Evolutionary conservation across 2,113 vertebrate genomes (phyloP).

Genomic region (Ptychochromis oligacanthus): DNA sequence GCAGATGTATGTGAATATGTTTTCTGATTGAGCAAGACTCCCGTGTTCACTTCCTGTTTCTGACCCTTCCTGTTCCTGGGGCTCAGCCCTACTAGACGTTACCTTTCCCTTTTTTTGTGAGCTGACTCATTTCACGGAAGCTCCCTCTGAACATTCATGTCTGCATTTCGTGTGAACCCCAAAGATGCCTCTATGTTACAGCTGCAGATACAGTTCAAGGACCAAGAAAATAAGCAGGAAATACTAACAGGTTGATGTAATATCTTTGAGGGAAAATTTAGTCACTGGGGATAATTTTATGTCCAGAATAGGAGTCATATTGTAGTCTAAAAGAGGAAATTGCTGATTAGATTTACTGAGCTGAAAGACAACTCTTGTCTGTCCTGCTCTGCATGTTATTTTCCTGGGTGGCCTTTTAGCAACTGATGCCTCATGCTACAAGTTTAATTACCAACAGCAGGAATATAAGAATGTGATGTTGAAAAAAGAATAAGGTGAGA

Average conservation of each 20-base stretch:
- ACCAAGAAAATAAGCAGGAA: background rate
- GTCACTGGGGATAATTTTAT: conserved; percentile 2
- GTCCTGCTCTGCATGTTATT: background rate
- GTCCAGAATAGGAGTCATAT: background rate
- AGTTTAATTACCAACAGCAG: background rate
- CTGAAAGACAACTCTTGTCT: conserved; percentile 6
- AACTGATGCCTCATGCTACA: background rate
- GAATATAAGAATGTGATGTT: background rate
- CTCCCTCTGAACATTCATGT: background rate
- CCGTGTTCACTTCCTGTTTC: background rate
- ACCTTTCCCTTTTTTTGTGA: background rate
- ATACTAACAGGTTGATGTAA: conserved; percentile 3
- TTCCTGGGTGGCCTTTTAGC: conserved; percentile 9
- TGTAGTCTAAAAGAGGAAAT: conserved; percentile 21
- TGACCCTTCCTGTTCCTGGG: background rate
- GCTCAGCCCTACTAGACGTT: background rate
- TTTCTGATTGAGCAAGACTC: background rate
- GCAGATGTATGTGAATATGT: background rate
- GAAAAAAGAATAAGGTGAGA: too few relatives aligned
- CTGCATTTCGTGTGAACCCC: background rate
- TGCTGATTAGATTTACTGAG: conserved; percentile 37
- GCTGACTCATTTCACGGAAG: background rate
- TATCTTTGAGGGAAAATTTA: background rate
- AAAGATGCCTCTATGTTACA: background rate
- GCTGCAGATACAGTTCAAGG: background rate